A percentile compares a stretch with the other conserved stretches of the same genome.
These are phyloP conservation scores for Phylloscopus trochiloides DNA, from an alignment of 2,113 vertebrate genomes.

Conservation along the genomic window DNA sequence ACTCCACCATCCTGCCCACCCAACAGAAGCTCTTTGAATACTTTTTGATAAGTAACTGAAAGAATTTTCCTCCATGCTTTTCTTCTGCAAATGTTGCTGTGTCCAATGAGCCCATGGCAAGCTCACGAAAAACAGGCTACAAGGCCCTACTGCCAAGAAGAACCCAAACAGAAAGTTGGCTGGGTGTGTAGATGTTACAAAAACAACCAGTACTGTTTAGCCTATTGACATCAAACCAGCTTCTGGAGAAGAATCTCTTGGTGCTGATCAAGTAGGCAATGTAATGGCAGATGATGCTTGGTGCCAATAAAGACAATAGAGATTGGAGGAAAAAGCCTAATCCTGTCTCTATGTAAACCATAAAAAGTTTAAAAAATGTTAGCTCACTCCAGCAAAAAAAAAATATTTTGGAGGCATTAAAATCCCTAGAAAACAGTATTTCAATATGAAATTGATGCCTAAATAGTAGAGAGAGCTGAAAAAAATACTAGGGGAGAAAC, in stretches of 20 bases:
- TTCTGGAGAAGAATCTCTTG: background rate
- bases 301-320: background rate
- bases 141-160: background rate
- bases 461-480: background rate
- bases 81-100: background rate
- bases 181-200: background rate
- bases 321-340: background rate
- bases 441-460: background rate
- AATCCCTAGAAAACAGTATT: background rate
- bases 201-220: background rate
- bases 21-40: background rate
- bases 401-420: background rate
- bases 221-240: background rate
- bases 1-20: background rate
- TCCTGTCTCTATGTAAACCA: background rate
- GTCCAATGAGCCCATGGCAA: background rate
- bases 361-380: background rate
- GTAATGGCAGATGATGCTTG: background rate
- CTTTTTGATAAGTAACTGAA: background rate
- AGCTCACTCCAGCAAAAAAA: background rate
- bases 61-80: background rate
- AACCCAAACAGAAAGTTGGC: background rate
- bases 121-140: background rate
- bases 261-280: background rate
- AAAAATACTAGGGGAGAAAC: background rate